phyloP scores from a whole-genome alignment of 2,888 invertebrate genomes.

The Pharmacophagus antenor region DNA sequence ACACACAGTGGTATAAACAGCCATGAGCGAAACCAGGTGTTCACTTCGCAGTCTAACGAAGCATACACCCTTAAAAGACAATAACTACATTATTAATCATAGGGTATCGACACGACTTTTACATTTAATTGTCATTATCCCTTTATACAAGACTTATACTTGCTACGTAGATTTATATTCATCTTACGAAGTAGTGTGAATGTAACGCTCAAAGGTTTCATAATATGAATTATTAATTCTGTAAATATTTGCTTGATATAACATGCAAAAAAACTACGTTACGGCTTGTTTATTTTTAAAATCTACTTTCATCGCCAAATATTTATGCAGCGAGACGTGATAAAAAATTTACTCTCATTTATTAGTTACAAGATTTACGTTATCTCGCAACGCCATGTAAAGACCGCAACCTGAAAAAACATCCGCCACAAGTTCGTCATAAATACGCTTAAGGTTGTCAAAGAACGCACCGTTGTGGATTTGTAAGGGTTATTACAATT shows the following conservation, averaged over 20 bases:
- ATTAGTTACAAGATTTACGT: constrained; percentile 7
- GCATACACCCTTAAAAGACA: not conserved
- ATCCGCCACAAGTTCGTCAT: constrained; percentile 52
- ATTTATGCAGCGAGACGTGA: constrained; percentile 16
- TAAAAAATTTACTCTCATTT: constrained; percentile 15
- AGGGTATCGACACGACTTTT: not conserved
- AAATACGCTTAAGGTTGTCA: constrained; percentile 40
- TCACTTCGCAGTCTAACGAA: not conserved
- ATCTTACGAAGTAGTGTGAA: too few species aligned
- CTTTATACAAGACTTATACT: not conserved
- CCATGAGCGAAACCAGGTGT: constrained; percentile 22
- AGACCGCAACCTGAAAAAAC: constrained; percentile 36
- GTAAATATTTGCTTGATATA: constrained; percentile 16
- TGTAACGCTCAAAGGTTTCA: too few species aligned
- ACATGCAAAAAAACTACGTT: not conserved
- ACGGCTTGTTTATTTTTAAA: constrained; percentile 4
- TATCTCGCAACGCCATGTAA: constrained; percentile 13
- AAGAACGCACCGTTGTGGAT: constrained; percentile 35
- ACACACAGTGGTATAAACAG: constrained; percentile 8
- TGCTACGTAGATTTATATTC: too few species aligned
- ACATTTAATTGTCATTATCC: not conserved
- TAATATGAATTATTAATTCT: too few species aligned
- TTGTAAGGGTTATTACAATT: too few species aligned
- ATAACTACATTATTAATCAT: not conserved
- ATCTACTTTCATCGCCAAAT: constrained; percentile 24